Evolutionary conservation across 2,888 invertebrate species (phyloP).

Genomic region (Uloborus plumipes): DNA sequence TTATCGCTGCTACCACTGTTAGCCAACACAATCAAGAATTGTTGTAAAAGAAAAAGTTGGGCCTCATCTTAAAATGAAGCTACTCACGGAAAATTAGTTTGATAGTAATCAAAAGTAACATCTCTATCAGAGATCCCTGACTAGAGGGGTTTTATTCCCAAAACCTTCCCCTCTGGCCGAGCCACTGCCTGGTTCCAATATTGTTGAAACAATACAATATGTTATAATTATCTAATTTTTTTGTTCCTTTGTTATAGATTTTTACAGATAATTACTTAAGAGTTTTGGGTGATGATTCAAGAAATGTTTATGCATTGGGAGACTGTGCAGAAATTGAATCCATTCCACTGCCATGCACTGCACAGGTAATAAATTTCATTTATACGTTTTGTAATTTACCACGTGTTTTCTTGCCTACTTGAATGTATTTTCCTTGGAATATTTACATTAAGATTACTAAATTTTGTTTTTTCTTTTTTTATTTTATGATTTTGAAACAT

Average conservation of each 20-base stretch:
- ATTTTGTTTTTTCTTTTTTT: neutral
- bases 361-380: conserved; percentile 69
- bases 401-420: neutral
- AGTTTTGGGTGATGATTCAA: conserved; percentile 68
- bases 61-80: too few relatives aligned
- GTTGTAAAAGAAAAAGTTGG: too few relatives aligned
- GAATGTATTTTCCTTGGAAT: neutral
- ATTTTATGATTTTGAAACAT: too few relatives aligned
- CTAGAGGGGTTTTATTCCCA: too few relatives aligned
- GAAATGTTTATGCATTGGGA: conserved; percentile 71
- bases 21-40: too few relatives aligned
- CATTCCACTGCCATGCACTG: conserved; percentile 71
- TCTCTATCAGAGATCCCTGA: too few relatives aligned
- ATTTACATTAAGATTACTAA: neutral
- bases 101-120: too few relatives aligned
- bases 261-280: conserved; percentile 70
- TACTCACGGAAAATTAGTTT: too few relatives aligned
- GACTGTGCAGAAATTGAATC: conserved; percentile 72
- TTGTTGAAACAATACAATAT: neutral
- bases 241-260: conserved; percentile 66
- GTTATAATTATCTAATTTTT: neutral
- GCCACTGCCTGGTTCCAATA: too few relatives aligned
- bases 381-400: neutral
- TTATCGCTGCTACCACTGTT: too few relatives aligned
- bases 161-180: too few relatives aligned